phyloP scores from a whole-genome alignment of 2,113 vertebrate genomes.

The Barbus barbus region DNA sequence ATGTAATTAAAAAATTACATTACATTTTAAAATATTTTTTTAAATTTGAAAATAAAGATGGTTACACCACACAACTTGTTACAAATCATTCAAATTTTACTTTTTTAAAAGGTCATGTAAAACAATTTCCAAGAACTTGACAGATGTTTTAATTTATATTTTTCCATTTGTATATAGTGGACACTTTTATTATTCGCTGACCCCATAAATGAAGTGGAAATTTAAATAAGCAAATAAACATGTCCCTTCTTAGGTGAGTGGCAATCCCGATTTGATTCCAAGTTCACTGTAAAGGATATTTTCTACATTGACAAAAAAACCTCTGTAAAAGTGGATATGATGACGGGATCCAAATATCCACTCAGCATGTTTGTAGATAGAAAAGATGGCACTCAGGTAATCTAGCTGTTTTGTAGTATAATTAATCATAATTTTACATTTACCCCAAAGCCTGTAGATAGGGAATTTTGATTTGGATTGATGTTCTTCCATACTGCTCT shows the following conservation, averaged over 20 bases:
- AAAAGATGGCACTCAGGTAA: slow-evolving; percentile 81
- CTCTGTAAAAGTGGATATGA: slow-evolving; percentile 84
- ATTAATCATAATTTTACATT: neutral
- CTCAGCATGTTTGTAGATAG: slow-evolving; percentile 80
- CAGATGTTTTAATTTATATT: neutral
- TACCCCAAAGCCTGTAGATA: neutral
- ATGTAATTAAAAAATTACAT: too few relatives aligned
- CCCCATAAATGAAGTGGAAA: neutral
- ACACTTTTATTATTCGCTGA: neutral
- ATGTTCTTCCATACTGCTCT: neutral
- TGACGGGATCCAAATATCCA: slow-evolving; percentile 80
- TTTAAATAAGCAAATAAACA: neutral
- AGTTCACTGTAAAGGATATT: slow-evolving; percentile 72
- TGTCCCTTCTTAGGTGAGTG: slow-evolving; percentile 79
- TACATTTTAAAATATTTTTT: neutral
- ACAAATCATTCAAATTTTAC: neutral
- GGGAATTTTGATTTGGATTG: neutral
- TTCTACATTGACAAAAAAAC: slow-evolving; percentile 81
- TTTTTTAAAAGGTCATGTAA: neutral
- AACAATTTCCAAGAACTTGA: neutral
- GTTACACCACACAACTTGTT: neutral
- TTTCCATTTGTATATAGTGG: neutral
- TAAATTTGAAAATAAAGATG: neutral
- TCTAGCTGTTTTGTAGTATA: neutral
- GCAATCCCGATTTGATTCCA: slow-evolving; percentile 83